Conservation (phyloP, 2,113 vertebrate species). For the Macroglossus sobrinus region DNA sequence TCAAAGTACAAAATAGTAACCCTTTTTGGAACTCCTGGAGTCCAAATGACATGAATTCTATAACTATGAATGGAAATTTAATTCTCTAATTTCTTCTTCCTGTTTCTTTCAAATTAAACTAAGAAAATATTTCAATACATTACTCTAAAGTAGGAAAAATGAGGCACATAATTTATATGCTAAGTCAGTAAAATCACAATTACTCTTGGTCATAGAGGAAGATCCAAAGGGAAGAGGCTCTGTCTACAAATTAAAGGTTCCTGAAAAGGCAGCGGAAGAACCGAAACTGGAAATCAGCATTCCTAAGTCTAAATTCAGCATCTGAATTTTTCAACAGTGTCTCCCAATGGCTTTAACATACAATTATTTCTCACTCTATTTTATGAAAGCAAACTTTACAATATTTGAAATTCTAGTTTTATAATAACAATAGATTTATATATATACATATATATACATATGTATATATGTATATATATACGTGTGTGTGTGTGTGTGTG, state of each 20-base stretch:
- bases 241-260: not conserved
- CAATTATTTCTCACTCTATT: not conserved
- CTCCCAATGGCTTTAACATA: not conserved
- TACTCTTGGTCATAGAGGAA: not conserved
- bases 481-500: no score
- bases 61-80: not conserved
- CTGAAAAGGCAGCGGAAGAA: not conserved
- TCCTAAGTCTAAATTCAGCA: not conserved
- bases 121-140: not conserved
- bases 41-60: not conserved
- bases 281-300: not conserved
- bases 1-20: not conserved
- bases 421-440: not conserved
- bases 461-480: not conserved
- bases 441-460: not conserved
- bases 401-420: constrained; percentile 5
- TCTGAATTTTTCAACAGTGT: not conserved
- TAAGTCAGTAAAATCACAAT: not conserved
- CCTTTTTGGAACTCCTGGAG: not conserved
- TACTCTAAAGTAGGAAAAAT: not conserved
- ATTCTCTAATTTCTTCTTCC: not conserved
- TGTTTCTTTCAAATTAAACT: not conserved
- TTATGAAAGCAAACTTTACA: not conserved
- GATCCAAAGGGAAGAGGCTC: not conserved
- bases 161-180: not conserved